Conservation (phyloP, 2,797 vertebrate genomes). For the Melopsittacus undulatus region DNA sequence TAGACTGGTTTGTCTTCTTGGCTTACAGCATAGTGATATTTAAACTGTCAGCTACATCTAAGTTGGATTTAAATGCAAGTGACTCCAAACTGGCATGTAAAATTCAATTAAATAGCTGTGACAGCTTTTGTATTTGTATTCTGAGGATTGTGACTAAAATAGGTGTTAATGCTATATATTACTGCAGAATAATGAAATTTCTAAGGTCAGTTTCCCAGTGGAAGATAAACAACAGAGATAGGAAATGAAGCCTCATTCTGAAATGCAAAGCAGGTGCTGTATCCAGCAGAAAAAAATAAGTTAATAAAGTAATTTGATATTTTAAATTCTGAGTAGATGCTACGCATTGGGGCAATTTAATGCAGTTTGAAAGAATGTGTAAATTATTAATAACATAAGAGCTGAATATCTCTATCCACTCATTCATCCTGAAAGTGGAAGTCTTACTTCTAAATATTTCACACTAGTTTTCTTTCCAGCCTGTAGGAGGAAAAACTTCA, state of each 20-base stretch:
- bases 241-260: conserved; percentile 62
- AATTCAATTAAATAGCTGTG: conserved; percentile 49
- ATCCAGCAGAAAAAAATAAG: conserved; percentile 68
- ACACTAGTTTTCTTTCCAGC: neutral
- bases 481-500: neutral
- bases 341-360: neutral
- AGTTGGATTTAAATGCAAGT: conserved; percentile 41
- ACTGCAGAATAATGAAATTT: conserved; percentile 53
- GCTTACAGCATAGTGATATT: neutral
- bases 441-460: neutral
- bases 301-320: conserved; percentile 49
- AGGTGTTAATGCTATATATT: neutral
- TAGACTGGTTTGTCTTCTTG: conserved; percentile 37
- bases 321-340: conserved; percentile 28
- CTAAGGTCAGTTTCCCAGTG: conserved; percentile 15
- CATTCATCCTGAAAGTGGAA: neutral
- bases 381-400: conserved; percentile 16
- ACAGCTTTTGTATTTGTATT: conserved; percentile 26
- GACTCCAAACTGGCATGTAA: conserved; percentile 15
- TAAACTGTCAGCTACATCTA: conserved; percentile 29
- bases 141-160: neutral
- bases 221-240: conserved; percentile 55
- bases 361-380: neutral
- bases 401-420: neutral
- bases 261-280: conserved; percentile 60